Conservation (phyloP, 2,113 vertebrate genomes). For the Archilochus colubris region DNA sequence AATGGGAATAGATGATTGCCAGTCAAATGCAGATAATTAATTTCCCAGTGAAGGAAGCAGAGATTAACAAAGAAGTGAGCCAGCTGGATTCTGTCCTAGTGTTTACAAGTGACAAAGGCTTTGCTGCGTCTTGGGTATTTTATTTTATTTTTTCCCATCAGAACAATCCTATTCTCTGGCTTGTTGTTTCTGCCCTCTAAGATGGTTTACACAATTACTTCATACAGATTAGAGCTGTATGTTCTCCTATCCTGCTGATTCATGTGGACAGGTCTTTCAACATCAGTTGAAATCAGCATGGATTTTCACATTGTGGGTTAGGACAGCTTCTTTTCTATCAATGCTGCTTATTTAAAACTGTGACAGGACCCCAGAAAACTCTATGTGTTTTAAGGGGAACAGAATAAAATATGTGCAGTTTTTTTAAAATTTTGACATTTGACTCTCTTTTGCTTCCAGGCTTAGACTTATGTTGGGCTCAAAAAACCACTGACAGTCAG, state of each 20-base stretch:
- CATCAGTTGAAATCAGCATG: neutral
- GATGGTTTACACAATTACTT: neutral
- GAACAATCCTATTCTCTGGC: neutral
- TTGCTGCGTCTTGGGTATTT: neutral
- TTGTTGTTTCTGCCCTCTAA: neutral
- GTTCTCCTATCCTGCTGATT: neutral
- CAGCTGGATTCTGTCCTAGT: neutral
- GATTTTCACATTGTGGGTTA: neutral
- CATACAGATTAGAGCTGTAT: neutral
- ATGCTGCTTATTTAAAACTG: neutral
- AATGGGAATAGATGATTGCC: neutral
- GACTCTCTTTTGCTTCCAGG: neutral
- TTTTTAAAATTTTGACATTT: neutral
- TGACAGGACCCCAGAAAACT: neutral
- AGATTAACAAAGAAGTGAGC: slow-evolving; percentile 20
- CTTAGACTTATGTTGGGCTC: neutral
- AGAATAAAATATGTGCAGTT: neutral
- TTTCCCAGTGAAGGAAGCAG: neutral
- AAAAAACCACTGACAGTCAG: neutral
- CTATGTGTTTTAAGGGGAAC: neutral
- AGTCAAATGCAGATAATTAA: slow-evolving; percentile 29
- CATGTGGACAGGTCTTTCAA: slow-evolving; percentile 24
- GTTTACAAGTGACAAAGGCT: slow-evolving; percentile 3
- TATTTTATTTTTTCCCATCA: neutral
- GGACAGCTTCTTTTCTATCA: neutral